Conservation (phyloP, 92 coral and sea anemone species). For the Palythoa grandiflora region DNA sequence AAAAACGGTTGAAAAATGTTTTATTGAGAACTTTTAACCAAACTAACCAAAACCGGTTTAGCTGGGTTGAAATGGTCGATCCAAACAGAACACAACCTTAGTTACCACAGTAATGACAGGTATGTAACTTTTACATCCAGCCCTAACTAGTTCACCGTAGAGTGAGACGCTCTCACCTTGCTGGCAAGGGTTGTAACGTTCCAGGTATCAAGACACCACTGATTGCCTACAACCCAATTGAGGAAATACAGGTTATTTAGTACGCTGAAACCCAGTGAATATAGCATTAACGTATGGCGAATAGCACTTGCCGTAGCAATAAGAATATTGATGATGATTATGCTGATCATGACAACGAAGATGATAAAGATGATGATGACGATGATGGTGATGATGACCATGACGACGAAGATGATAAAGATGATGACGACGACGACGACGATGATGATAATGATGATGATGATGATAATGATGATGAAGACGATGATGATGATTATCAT, state of each 20-base stretch:
- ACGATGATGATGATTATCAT: neutral
- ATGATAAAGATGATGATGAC: neutral
- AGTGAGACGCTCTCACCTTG: constrained; percentile 74
- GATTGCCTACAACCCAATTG: constrained; percentile 73
- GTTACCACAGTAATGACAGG: too few relatives aligned
- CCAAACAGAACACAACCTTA: too few relatives aligned
- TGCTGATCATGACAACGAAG: neutral
- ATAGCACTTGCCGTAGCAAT: too few relatives aligned
- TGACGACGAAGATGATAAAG: neutral
- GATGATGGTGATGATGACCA: neutral
- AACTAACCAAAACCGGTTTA: too few relatives aligned
- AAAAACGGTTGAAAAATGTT: too few relatives aligned
- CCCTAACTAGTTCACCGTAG: too few relatives aligned
- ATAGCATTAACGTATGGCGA: too few relatives aligned
- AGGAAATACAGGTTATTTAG: neutral
- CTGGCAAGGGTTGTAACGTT: constrained; percentile 96
- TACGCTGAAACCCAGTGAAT: neutral
- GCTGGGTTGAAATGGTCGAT: too few relatives aligned
- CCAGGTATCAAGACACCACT: constrained; percentile 99
- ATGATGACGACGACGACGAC: neutral
- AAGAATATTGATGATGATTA: neutral
- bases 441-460: neutral
- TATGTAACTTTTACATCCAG: too few relatives aligned
- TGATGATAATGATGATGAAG: neutral
- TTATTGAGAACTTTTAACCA: too few relatives aligned